Evolutionary conservation across 2,888 invertebrate genomes (phyloP).

Genomic region (Cantharis rustica): DNA sequence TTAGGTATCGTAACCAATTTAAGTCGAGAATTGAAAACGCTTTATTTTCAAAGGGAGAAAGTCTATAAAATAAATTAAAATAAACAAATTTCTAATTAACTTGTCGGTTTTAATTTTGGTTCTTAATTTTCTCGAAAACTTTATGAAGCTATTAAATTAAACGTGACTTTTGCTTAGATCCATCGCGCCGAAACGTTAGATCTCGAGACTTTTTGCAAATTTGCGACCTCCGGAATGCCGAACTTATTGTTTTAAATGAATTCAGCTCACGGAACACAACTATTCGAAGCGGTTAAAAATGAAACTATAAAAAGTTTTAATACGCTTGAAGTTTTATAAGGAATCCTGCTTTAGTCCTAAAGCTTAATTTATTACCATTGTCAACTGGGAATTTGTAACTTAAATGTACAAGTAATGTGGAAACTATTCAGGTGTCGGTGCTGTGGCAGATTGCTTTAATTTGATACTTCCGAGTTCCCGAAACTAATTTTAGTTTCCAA

Average conservation of each 20-base stretch:
- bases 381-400: conserved; percentile 22
- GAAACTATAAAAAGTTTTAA: background rate
- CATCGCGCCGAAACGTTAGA: background rate
- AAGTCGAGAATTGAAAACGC: background rate
- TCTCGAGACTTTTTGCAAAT: background rate
- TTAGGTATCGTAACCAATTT: background rate
- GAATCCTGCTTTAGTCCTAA: conserved; percentile 10
- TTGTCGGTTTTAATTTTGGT: background rate
- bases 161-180: background rate
- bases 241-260: background rate
- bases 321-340: conserved; percentile 2
- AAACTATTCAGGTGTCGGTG: conserved; percentile 27
- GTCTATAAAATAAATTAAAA: conserved; percentile 4
- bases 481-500: conserved; percentile 25
- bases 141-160: conserved; percentile 9
- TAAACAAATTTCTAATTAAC: conserved; percentile 14
- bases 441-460: conserved; percentile 28
- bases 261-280: background rate
- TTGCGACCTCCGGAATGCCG: background rate
- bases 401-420: conserved; percentile 23
- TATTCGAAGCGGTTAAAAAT: background rate
- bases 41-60: background rate
- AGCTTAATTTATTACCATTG: conserved; percentile 23
- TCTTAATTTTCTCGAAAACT: background rate
- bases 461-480: conserved; percentile 20